These are phyloP conservation scores for Palythoa grandis DNA, from an alignment of 92 coral and sea anemone genomes.

Conservation along the genomic window DNA sequence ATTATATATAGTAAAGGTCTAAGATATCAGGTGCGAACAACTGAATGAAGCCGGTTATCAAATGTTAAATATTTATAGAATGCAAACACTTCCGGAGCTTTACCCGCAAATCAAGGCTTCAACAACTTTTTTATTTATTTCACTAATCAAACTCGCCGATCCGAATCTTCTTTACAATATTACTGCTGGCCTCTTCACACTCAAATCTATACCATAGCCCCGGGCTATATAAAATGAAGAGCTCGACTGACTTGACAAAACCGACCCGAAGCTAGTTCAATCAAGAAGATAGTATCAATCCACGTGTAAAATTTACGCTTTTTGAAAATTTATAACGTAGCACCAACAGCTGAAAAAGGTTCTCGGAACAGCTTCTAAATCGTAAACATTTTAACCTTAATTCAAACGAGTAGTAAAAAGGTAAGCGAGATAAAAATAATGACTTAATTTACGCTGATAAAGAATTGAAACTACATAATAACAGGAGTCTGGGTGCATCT, in stretches of 20 bases:
- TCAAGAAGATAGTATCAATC: neutral
- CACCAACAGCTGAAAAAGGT: neutral
- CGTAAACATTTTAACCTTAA: neutral
- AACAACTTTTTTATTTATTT: neutral
- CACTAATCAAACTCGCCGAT: neutral
- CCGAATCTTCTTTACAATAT: neutral
- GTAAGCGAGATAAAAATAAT: neutral
- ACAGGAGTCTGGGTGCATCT: neutral
- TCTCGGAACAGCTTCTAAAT: neutral
- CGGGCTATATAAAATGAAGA: neutral
- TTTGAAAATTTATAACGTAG: neutral
- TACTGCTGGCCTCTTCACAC: neutral
- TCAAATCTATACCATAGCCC: neutral
- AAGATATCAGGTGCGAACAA: no score
- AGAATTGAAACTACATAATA: neutral
- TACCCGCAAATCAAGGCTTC: neutral
- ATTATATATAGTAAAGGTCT: no score
- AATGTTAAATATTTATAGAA: neutral
- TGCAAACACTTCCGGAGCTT: slow-evolving; percentile 13
- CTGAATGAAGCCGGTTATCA: neutral
- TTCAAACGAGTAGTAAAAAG: neutral
- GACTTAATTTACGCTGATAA: neutral
- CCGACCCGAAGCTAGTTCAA: neutral
- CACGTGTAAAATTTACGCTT: neutral
- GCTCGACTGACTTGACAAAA: neutral